phyloP scores from a whole-genome alignment of 2,797 vertebrate species.

The Scolopax rusticola region DNA sequence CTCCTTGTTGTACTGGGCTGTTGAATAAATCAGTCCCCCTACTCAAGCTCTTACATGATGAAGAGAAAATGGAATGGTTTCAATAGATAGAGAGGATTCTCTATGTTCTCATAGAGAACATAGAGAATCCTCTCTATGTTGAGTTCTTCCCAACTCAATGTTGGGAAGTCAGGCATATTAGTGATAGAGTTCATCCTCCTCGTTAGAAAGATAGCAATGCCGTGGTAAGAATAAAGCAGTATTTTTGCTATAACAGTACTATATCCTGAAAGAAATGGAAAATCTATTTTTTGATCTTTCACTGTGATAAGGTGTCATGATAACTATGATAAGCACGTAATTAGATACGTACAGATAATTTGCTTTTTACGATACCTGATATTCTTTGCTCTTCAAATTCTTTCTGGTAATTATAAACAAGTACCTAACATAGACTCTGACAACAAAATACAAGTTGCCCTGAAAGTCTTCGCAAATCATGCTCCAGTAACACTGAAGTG shows the following conservation, averaged over 20 bases:
- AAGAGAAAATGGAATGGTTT: background rate
- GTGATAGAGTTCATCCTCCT: background rate
- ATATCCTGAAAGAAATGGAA: background rate
- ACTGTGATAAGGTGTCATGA: background rate
- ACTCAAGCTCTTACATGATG: background rate
- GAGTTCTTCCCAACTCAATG: no score
- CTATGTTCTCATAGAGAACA: no score
- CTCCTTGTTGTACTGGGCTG: background rate
- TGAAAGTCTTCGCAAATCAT: background rate
- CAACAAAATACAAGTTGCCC: background rate
- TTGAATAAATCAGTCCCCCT: background rate
- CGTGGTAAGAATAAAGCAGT: background rate
- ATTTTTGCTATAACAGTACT: background rate
- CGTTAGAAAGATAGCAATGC: background rate
- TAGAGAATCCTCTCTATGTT: no score
- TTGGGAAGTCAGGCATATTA: background rate
- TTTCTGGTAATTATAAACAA: background rate
- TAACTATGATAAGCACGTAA: background rate
- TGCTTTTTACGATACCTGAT: background rate
- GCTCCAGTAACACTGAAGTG: background rate
- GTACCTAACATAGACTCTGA: background rate
- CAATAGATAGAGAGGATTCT: background rate
- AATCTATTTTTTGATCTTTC: background rate
- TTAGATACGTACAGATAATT: background rate
- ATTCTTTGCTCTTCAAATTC: background rate